Conservation (phyloP, 37 sponge, comb jelly and placozoan genomes). For the Spongilla lacustris region DNA sequence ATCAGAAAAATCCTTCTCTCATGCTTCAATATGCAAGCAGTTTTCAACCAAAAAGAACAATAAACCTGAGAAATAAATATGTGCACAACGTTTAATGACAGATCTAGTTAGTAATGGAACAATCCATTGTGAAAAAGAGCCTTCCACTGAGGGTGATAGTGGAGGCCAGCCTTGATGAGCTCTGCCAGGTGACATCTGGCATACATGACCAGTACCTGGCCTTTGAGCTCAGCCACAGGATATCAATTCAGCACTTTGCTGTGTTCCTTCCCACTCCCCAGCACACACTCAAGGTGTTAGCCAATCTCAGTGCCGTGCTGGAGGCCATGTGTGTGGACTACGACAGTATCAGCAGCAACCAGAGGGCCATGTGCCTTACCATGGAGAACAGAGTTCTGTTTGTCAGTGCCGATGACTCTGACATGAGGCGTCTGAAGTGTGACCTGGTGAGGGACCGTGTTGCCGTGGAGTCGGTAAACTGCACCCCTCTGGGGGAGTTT, state of each 20-base stretch:
- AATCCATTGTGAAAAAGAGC: too few relatives aligned
- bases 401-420: slow-evolving; percentile 23
- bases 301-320: slow-evolving; percentile 60
- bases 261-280: slow-evolving; percentile 48
- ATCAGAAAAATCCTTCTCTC: too few relatives aligned
- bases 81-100: too few relatives aligned
- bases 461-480: slow-evolving; percentile 23
- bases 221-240: slow-evolving; percentile 38
- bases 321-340: slow-evolving; percentile 26
- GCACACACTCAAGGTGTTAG: background rate
- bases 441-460: slow-evolving; percentile 3
- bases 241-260: slow-evolving; percentile 22
- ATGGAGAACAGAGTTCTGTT: background rate
- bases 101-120: too few relatives aligned
- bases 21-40: too few relatives aligned
- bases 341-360: background rate
- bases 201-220: slow-evolving; percentile 43
- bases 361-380: background rate
- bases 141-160: slow-evolving; percentile 38
- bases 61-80: too few relatives aligned
- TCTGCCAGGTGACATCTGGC: slow-evolving; percentile 31
- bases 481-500: background rate
- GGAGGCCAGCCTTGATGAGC: background rate
- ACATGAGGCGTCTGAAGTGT: slow-evolving; percentile 22
- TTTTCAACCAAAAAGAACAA: too few relatives aligned